Conservation (phyloP, 2,113 vertebrate species). For the Cettia cetti region DNA sequence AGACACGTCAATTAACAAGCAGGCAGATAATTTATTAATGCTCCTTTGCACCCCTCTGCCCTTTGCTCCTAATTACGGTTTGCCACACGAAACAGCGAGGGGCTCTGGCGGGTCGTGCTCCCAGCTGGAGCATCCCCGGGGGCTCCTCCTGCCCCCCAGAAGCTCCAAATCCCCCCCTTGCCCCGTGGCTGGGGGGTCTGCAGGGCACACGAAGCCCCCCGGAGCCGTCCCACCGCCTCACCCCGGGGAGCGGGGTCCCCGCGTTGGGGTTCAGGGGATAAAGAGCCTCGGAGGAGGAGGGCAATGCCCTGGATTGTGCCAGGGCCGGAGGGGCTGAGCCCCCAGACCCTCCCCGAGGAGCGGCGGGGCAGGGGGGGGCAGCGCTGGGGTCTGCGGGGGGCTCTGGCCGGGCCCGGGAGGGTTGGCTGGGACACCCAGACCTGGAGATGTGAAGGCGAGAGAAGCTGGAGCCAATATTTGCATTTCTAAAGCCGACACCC, state of each 20-base stretch:
- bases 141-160: not conserved
- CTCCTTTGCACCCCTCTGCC: not conserved
- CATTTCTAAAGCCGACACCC: not conserved
- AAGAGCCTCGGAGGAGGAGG: not conserved
- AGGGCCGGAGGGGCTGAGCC: rapidly evolving
- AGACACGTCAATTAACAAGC: slow-evolving; percentile 62
- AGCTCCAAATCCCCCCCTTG: not conserved
- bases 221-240: not conserved
- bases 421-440: not conserved
- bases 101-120: not conserved
- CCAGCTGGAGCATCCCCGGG: not conserved
- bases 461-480: not conserved
- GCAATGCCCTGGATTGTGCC: rapidly evolving
- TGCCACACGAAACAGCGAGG: not conserved
- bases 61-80: slow-evolving; percentile 58
- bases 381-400: not conserved
- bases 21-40: slow-evolving; percentile 64
- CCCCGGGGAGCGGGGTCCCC: rapidly evolving
- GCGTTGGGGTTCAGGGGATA: not conserved
- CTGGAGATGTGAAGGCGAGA: not conserved
- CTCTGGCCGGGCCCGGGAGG: not conserved
- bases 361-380: not conserved
- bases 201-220: not conserved
- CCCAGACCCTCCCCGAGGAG: not conserved
- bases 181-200: not conserved